Evolutionary conservation across 2,797 vertebrate genomes (phyloP).

Genomic region (Hafferia zeledoni): DNA sequence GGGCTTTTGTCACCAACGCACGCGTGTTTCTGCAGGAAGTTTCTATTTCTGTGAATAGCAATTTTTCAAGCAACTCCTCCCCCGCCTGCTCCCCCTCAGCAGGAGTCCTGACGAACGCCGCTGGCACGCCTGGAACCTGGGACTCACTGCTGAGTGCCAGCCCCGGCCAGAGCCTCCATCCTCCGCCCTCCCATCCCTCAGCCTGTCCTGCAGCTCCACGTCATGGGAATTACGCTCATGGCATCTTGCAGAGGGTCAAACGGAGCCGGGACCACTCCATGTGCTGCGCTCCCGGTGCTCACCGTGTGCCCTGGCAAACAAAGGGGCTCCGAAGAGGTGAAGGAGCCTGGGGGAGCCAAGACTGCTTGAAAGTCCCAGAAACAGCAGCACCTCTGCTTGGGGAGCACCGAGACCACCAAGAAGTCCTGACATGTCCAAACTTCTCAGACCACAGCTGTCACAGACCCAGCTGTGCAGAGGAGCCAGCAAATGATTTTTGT

Average conservation of each 20-base stretch:
- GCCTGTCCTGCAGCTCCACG: background rate
- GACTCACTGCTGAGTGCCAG: background rate
- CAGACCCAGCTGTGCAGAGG: background rate
- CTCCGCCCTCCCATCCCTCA: background rate
- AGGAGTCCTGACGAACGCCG: background rate
- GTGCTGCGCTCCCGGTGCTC: background rate
- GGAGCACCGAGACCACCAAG: background rate
- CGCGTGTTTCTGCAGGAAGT: conserved; percentile 15
- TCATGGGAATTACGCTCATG: accelerated
- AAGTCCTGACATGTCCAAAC: accelerated
- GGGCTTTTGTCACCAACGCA: conserved; percentile 32
- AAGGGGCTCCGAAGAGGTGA: background rate
- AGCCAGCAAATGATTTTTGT: background rate
- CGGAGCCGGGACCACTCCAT: accelerated
- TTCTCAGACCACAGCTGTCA: background rate
- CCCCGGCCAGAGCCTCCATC: background rate
- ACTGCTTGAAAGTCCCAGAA: accelerated
- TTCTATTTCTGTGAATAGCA: conserved; percentile 52
- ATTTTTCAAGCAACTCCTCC: conserved; percentile 11
- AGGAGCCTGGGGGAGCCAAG: background rate
- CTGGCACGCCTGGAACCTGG: conserved; percentile 31
- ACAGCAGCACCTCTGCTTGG: background rate
- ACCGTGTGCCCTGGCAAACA: accelerated
- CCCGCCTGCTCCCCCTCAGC: background rate
- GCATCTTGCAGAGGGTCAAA: background rate